These are phyloP conservation scores for Archips crataeganus DNA, from an alignment of 2,888 invertebrate genomes.

Conservation along the genomic window DNA sequence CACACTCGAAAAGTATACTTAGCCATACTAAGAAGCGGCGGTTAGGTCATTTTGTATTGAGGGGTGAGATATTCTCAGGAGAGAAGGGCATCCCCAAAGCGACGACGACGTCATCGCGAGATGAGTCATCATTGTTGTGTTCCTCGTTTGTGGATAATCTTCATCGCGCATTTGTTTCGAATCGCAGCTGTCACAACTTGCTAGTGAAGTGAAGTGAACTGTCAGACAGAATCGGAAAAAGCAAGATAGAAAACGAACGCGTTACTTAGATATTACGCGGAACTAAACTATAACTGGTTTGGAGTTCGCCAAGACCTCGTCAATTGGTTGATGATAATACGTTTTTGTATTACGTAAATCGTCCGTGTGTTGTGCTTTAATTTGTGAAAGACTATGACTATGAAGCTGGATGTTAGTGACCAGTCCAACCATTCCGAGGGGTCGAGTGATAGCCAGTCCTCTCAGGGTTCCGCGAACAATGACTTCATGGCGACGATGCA, in stretches of 20 bases:
- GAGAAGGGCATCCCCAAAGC: slow-evolving; percentile 84
- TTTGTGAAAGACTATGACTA: slow-evolving; percentile 74
- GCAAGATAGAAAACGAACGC: slow-evolving; percentile 43
- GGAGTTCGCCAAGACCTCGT: slow-evolving; percentile 49
- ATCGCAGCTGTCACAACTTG: slow-evolving; percentile 67
- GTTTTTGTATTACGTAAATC: slow-evolving; percentile 62
- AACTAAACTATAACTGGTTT: slow-evolving; percentile 56
- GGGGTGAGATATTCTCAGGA: slow-evolving; percentile 65
- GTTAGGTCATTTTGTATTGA: slow-evolving; percentile 67
- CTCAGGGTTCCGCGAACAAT: slow-evolving; percentile 83
- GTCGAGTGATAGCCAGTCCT: slow-evolving; percentile 87
- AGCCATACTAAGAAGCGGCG: slow-evolving; percentile 54
- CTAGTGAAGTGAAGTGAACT: slow-evolving; percentile 73
- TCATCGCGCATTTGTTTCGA: slow-evolving; percentile 67
- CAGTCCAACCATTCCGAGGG: slow-evolving; percentile 87
- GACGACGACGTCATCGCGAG: slow-evolving; percentile 72
- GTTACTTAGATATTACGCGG: slow-evolving; percentile 56
- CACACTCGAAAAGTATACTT: slow-evolving; percentile 62
- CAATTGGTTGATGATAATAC: slow-evolving; percentile 47
- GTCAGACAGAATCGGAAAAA: slow-evolving; percentile 51
- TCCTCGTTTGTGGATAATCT: slow-evolving; percentile 67
- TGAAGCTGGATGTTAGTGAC: slow-evolving; percentile 87
- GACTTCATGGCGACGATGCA: slow-evolving; percentile 72
- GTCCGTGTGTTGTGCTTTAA: slow-evolving; percentile 49
- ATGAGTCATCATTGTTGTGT: slow-evolving; percentile 83